A percentile compares a stretch with the other conserved stretches of the same genome.
Evolutionary conservation across 2,888 invertebrate genomes (phyloP).

Genomic region (Synergus umbraculus): DNA sequence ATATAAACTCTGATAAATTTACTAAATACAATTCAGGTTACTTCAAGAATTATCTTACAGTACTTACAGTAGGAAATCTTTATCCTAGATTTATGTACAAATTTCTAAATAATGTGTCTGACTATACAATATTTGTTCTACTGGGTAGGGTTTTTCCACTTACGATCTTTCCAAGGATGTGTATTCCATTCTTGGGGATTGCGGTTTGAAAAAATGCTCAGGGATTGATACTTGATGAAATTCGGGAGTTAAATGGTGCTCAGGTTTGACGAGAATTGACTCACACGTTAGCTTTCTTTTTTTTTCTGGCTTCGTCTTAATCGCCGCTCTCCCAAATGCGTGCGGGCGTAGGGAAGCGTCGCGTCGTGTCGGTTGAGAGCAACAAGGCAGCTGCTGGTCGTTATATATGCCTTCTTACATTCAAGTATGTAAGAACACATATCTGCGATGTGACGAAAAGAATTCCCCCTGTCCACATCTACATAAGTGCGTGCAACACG

Average conservation of each 20-base stretch:
- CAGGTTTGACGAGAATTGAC: not conserved
- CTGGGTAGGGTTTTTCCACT: not conserved
- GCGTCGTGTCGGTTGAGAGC: slow-evolving; percentile 22
- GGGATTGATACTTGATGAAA: slow-evolving; percentile 14
- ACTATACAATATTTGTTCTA: too few relatives aligned
- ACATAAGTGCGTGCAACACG: slow-evolving; percentile 3
- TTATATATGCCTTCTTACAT: slow-evolving; percentile 19
- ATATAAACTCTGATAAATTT: not conserved
- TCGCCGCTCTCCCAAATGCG: slow-evolving; percentile 19
- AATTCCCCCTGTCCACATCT: not conserved
- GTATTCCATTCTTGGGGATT: not conserved
- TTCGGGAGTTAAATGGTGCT: slow-evolving; percentile 10
- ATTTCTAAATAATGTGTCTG: too few relatives aligned
- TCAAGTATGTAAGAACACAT: slow-evolving; percentile 21
- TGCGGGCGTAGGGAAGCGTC: slow-evolving; percentile 22
- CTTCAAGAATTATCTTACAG: too few relatives aligned
- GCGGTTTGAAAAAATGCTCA: not conserved
- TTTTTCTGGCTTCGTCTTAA: slow-evolving; percentile 9
- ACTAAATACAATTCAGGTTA: not conserved
- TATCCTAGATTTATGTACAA: too few relatives aligned
- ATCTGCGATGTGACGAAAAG: slow-evolving; percentile 33
- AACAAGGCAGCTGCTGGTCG: slow-evolving; percentile 23
- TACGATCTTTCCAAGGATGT: not conserved
- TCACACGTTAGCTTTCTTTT: not conserved
- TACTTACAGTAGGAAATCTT: too few relatives aligned